Evolutionary conservation across 2,113 vertebrate genomes (phyloP), one percentile per base, ranked within the genome.

Genomic region (Xenopus borealis): DNA sequence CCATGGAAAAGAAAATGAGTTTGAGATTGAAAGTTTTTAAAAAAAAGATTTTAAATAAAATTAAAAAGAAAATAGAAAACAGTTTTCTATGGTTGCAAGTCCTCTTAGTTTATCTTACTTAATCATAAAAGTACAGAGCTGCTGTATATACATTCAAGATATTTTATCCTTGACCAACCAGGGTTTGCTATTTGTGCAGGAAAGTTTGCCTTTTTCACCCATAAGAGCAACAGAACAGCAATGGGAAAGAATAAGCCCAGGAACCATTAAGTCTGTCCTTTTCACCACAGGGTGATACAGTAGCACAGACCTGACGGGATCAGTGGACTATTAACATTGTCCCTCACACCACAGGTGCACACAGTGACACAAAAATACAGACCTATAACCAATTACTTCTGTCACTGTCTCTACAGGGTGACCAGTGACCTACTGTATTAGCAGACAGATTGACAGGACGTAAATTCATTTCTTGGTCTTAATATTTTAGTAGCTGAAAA

Each of bases 271-370:
- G 19, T 61, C 19, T 17, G 19, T 33, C 44, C 64, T 3, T n/a
- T 33, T 66, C 45, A 50, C 72, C 11, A 23, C 55, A 40, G 65
- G 65, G 65, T 61, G 23, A 27, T 27, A 27, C 23, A 27, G 23
- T 27, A 27, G 23, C 23, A 18, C n/a, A 19, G 72, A 11, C 18
- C 40, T 55, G 62, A 62, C 27, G 12, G 65, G 65, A 67, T 47
- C 65, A 50, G 44, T 23, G 10, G 64, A 68, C 57, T 64, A 75
- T 75, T 75, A 75, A 68, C 64, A 18, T 18, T 18, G 65, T 68
- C 44, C 64, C 11, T 30, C 44, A 68, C 72, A 19, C 72, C 8
- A 30, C 55, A 11, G 72, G 65, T 20, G 40, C 18, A 59, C 33
- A 73, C 23, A 27, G 23, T 27, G 23, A 27, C 23, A 27, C 23